phyloP scores from a whole-genome alignment of 2,888 invertebrate genomes.

The Tenodera sinensis region DNA sequence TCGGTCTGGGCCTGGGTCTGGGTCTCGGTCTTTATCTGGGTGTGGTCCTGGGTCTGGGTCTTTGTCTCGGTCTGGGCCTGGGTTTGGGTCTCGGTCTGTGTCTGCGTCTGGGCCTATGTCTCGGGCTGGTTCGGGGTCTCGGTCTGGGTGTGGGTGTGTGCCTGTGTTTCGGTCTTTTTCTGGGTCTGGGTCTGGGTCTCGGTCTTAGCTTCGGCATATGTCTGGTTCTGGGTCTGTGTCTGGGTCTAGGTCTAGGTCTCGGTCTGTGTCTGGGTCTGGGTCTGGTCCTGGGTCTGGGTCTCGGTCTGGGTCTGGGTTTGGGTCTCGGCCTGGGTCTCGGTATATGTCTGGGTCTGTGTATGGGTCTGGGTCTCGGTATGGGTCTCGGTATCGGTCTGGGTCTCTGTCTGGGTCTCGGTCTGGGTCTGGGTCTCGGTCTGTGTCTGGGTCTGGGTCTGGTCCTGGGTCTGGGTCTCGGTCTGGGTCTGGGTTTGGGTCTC shows the following conservation, averaged over 20 bases:
- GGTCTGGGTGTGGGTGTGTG: constrained; percentile 33
- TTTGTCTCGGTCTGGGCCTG: too few relatives aligned
- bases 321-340: too few relatives aligned
- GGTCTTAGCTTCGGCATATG: background rate
- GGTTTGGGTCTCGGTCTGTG: too few relatives aligned
- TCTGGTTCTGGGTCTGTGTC: background rate
- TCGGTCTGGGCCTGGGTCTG: too few relatives aligned
- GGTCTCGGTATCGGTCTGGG: too few relatives aligned
- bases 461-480: background rate
- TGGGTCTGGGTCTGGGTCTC: too few relatives aligned
- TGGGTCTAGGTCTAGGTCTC: constrained; percentile 1
- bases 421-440: constrained; percentile 20
- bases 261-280: too few relatives aligned
- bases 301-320: constrained; percentile 31
- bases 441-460: constrained; percentile 32
- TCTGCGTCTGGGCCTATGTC: constrained; percentile 31
- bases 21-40: constrained; percentile 21
- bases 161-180: constrained; percentile 32
- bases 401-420: constrained; percentile 31
- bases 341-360: too few relatives aligned
- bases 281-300: background rate
- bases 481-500: too few relatives aligned
- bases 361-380: too few relatives aligned
- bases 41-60: constrained; percentile 34
- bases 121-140: constrained; percentile 31